Conservation (phyloP, 2,797 vertebrate species). For the Sebastes cheni region DNA sequence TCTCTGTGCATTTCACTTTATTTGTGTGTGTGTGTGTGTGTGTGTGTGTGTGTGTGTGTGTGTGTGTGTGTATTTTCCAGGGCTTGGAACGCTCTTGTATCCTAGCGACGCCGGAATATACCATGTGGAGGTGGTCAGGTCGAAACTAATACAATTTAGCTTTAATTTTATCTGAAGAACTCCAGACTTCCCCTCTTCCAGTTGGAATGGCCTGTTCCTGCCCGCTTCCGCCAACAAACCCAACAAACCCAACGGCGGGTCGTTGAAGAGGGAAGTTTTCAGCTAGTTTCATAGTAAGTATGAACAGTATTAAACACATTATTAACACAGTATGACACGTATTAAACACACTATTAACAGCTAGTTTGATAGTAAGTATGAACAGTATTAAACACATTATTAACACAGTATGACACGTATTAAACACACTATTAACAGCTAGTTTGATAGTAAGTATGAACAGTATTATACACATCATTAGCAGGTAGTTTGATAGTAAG, state of each 20-base stretch:
- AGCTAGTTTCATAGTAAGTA: neutral
- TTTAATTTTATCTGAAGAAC: neutral
- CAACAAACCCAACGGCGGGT: slow-evolving; percentile 19
- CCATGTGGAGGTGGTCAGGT: slow-evolving; percentile 26
- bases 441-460: too few relatives aligned
- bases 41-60: neutral
- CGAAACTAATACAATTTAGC: neutral
- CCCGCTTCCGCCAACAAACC: slow-evolving; percentile 53
- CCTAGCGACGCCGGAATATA: slow-evolving; percentile 71
- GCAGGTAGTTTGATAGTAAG: too few relatives aligned
- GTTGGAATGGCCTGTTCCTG: neutral
- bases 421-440: neutral
- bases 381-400: too few relatives aligned
- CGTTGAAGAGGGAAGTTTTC: slow-evolving; percentile 22
- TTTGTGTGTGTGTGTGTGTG: neutral
- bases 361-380: too few relatives aligned
- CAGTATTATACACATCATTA: too few relatives aligned
- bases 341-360: neutral
- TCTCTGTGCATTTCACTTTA: neutral
- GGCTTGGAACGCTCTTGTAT: slow-evolving; percentile 85
- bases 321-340: neutral
- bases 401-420: too few relatives aligned
- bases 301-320: neutral
- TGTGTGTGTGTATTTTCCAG: slow-evolving; percentile 69
- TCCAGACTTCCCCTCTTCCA: slow-evolving; percentile 6